Evolutionary conservation across 2,797 vertebrate species (phyloP).

Genomic region (Lerista edwardsae): DNA sequence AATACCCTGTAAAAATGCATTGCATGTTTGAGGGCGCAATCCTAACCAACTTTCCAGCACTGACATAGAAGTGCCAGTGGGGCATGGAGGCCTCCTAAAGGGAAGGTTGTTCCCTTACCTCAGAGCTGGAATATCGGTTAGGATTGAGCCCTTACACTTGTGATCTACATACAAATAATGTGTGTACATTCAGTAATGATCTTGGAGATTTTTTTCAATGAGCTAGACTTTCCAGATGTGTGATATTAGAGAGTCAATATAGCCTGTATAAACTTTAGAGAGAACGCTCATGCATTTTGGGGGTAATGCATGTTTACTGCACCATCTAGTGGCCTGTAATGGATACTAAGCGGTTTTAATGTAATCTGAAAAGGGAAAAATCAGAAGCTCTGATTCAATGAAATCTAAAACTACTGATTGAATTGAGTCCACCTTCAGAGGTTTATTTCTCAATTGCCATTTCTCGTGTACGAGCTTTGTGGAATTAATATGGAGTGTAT

Average conservation of each 20-base stretch:
- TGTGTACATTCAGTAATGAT: not conserved
- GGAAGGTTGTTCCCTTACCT: too few relatives aligned
- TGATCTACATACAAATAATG: not conserved
- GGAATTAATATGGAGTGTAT: not conserved
- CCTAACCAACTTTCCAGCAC: too few relatives aligned
- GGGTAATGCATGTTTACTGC: constrained; percentile 36
- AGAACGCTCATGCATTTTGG: not conserved
- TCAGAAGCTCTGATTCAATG: not conserved
- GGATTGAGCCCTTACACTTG: too few relatives aligned
- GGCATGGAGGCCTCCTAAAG: too few relatives aligned
- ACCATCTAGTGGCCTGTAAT: constrained; percentile 74
- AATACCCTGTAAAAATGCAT: not conserved
- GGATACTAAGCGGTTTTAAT: constrained; percentile 17
- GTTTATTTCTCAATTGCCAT: not conserved
- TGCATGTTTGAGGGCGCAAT: too few relatives aligned
- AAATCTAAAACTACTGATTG: not conserved
- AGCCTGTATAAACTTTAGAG: not conserved
- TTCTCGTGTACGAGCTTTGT: not conserved
- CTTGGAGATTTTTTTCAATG: not conserved
- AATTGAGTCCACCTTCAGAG: not conserved
- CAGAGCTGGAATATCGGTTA: too few relatives aligned
- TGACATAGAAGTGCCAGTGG: too few relatives aligned
- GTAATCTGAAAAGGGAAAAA: not conserved
- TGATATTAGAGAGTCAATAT: not conserved
- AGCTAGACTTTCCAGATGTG: constrained; percentile 23